These are phyloP conservation scores for Andrena dorsata DNA, from an alignment of 2,888 invertebrate genomes.

Conservation along the genomic window DNA sequence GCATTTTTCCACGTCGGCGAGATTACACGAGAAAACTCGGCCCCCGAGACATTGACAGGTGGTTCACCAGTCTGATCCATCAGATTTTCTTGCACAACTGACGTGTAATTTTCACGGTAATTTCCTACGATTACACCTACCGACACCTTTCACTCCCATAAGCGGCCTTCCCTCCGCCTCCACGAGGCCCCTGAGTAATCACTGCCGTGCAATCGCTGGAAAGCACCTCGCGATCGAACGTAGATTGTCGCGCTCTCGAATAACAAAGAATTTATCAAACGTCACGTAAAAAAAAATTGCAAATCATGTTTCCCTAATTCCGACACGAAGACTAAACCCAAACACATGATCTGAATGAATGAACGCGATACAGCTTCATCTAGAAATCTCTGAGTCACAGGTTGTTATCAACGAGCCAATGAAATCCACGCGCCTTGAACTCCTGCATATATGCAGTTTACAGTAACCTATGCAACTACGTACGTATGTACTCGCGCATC, in stretches of 20 bases:
- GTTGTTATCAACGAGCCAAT: too few species aligned
- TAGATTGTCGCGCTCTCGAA: constrained; percentile 12
- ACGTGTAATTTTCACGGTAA: constrained; percentile 71
- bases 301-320: too few species aligned
- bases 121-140: constrained; percentile 70
- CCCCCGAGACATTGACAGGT: constrained; percentile 63
- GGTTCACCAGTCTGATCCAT: constrained; percentile 62
- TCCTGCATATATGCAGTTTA: too few species aligned
- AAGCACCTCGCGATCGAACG: constrained; percentile 4
- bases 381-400: too few species aligned
- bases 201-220: constrained; percentile 32
- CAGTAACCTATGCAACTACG: too few species aligned
- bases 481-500: too few species aligned
- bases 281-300: background rate
- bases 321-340: too few species aligned
- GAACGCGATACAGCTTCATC: too few species aligned
- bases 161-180: constrained; percentile 26
- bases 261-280: background rate
- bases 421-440: too few species aligned
- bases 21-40: constrained; percentile 63
- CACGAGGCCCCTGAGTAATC: constrained; percentile 41
- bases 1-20: constrained; percentile 58
- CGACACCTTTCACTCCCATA: constrained; percentile 68
- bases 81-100: constrained; percentile 66
- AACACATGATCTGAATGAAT: too few species aligned